Evolutionary conservation across 2,888 invertebrate genomes (phyloP), one percentile per base, ranked within the genome.

Genomic region (Pandemis cinnamomeana): DNA sequence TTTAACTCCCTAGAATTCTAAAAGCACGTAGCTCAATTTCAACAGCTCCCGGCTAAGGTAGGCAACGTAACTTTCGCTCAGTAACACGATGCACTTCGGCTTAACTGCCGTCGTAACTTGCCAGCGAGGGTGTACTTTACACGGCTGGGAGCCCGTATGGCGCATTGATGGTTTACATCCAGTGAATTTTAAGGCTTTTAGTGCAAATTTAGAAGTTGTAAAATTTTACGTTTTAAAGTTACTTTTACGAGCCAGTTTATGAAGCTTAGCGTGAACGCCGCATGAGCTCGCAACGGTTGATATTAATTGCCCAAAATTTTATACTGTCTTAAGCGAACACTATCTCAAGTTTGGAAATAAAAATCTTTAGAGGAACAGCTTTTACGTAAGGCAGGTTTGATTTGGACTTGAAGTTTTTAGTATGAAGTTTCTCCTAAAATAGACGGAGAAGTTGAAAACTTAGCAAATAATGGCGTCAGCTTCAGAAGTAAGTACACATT

Each of bases 181-280:
- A 66, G 44, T 66, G 69, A 51, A 73, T 73, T 73, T 73, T 58
- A 73, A 60, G 53, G 70, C 69, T 70, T 70, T 73, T 73, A 70
- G 44, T 44, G 66, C 51, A 44, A 64, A 70, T 69, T 66, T 66
- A 64, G 66, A 27, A 70, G 73, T 70, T 73, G 60, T 69, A 70
- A 66, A 70, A 44, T 58, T 62, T 71, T 60, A 60, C 48, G 66
- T 66, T 66, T 71, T 64, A 66, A 55, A 48, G 27, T 64, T 48
- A 63, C 27, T 11, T 44, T 63, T 63, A 63, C 27, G 63, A 20
- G 11, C 27, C 58, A 4, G 58, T 58, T 58, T 58, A 58, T 58
- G 58, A 27, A 58, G 58, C 58, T 58, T 58, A 58, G 58, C 58
- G 53, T 5, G 2, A 20, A 20, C 20, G 58, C 27, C 1, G 58